Percentiles rank a stretch among this genome's conserved stretches.
phyloP scores from a whole-genome alignment of 2,797 vertebrate genomes.

The Galago senegalensis region DNA sequence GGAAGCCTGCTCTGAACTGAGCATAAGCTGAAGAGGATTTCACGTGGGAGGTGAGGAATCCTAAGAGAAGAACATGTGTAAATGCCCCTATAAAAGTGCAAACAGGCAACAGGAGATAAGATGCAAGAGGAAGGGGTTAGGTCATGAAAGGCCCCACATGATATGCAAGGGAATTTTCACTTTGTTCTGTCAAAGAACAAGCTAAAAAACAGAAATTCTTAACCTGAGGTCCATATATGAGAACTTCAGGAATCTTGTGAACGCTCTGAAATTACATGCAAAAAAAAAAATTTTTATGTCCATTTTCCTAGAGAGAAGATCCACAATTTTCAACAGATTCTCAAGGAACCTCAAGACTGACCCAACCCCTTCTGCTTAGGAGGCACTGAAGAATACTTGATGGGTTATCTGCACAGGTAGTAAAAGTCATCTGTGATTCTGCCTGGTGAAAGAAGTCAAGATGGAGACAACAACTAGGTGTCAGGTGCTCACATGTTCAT shows the following conservation, averaged over 20 bases:
- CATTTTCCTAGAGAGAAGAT: not conserved
- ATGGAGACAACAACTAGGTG: not conserved
- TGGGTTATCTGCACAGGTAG: not conserved
- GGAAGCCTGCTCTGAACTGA: not conserved
- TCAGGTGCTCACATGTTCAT: not conserved
- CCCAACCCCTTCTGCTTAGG: not conserved
- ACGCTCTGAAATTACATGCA: constrained; percentile 23
- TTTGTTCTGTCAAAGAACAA: constrained; percentile 39
- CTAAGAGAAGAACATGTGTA: not conserved
- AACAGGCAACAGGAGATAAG: not conserved
- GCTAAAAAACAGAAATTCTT: not conserved
- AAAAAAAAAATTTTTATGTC: not conserved
- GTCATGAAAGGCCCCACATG: not conserved
- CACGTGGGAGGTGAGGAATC: not conserved
- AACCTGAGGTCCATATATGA: not conserved
- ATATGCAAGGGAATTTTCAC: not conserved
- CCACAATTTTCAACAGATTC: constrained; percentile 27
- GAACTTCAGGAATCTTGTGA: not conserved
- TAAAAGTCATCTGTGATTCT: not conserved
- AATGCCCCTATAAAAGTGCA: not conserved
- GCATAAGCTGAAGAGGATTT: not conserved
- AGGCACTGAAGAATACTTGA: not conserved
- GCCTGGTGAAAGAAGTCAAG: constrained; percentile 9
- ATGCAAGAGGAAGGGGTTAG: not conserved
- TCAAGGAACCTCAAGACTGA: not conserved